These are phyloP conservation scores for Onychomys arenicola DNA, from an alignment of 2,797 vertebrate species.

Conservation along the genomic window DNA sequence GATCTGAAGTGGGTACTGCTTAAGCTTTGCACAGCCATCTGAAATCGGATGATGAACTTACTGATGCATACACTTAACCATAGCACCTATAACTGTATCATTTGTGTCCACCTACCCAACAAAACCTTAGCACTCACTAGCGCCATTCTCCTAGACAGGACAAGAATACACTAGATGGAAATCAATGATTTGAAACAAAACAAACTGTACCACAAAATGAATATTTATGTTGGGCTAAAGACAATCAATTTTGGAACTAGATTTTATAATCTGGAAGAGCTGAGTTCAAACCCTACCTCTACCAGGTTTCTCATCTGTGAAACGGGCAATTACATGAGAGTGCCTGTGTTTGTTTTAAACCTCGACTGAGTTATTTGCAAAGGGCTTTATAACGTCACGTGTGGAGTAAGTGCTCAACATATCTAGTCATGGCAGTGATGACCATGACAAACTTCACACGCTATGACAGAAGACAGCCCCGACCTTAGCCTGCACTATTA, in stretches of 20 bases:
- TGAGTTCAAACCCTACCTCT: neutral
- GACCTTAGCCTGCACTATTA: neutral
- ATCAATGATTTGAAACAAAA: neutral
- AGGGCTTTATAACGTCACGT: neutral
- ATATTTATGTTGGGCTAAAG: neutral
- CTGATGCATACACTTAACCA: neutral
- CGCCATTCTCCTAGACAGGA: neutral
- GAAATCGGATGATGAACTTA: neutral
- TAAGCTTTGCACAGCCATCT: conserved; percentile 20
- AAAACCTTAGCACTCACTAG: neutral
- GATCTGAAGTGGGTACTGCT: neutral
- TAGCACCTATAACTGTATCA: neutral
- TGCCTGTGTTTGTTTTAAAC: neutral
- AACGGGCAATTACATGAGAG: neutral
- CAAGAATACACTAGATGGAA: neutral
- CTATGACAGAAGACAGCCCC: neutral
- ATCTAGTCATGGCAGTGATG: neutral
- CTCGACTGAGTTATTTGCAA: neutral
- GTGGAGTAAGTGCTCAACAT: neutral
- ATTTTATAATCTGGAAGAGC: neutral
- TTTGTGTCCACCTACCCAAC: neutral
- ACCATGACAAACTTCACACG: neutral
- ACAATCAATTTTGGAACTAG: neutral
- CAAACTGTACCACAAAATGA: neutral
- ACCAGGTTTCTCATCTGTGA: conserved; percentile 30